Percentiles rank a stretch among this genome's conserved stretches.
Conservation (phyloP, 64 coral and sea anemone species). For the Montipora efflorescens region DNA sequence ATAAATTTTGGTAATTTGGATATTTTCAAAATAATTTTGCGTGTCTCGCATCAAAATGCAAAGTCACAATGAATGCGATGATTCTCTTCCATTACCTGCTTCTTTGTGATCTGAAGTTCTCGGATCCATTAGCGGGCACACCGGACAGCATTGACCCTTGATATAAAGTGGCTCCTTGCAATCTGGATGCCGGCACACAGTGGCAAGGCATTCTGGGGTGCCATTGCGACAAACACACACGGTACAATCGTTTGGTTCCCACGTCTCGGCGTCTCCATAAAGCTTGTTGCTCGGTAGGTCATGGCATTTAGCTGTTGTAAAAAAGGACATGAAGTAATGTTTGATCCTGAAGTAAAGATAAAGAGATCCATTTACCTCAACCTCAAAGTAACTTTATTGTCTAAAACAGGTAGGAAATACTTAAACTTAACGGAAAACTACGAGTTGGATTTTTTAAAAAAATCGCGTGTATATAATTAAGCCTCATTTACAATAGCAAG, state of each 20-base stretch:
- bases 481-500: no score
- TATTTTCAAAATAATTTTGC: no score
- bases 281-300: constrained; percentile 82
- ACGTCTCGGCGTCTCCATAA: constrained; percentile 76
- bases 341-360: no score
- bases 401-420: no score
- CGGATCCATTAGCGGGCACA: constrained; percentile 54
- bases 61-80: no score
- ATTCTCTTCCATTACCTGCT: neutral
- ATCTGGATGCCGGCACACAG: constrained; percentile 87
- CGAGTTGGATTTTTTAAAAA: no score
- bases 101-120: constrained; percentile 30
- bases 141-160: constrained; percentile 85
- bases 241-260: constrained; percentile 93
- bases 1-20: no score
- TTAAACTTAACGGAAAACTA: no score
- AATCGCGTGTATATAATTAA: no score
- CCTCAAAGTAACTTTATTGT: no score
- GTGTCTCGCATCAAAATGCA: neutral
- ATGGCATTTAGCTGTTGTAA: constrained; percentile 51
- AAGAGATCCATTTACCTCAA: no score
- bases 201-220: constrained; percentile 76
- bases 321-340: neutral
- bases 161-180: constrained; percentile 82
- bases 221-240: constrained; percentile 79